Conservation (phyloP, 2,113 vertebrate genomes). For the Hassar affinis region DNA sequence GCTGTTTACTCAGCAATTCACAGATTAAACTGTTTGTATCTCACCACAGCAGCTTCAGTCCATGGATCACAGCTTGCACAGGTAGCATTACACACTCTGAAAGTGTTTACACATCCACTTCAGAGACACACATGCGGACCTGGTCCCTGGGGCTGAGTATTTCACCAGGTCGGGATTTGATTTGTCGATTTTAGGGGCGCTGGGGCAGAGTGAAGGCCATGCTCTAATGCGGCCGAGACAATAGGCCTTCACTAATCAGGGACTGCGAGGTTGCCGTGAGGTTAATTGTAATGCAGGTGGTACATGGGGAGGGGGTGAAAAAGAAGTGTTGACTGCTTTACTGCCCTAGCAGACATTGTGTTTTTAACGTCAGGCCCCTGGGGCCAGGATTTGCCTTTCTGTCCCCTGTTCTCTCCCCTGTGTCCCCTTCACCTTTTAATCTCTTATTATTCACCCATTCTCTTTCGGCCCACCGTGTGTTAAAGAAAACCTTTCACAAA, state of each 20-base stretch:
- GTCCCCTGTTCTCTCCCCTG: conserved; percentile 64
- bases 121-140: conserved; percentile 66
- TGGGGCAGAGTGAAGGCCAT: conserved; percentile 79
- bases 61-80: conserved; percentile 26
- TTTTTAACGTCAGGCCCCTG: conserved; percentile 82
- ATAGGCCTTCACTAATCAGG: conserved; percentile 92
- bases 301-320: conserved; percentile 67
- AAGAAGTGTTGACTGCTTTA: conserved; percentile 86
- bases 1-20: not conserved
- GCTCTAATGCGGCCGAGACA: conserved; percentile 86
- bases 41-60: not conserved
- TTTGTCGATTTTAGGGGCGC: conserved; percentile 69
- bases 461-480: conserved; percentile 67
- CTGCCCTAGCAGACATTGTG: conserved; percentile 79
- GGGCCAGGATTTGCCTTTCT: conserved; percentile 85
- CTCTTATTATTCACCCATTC: conserved; percentile 76
- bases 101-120: conserved; percentile 50
- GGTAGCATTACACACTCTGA: conserved; percentile 59
- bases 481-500: conserved; percentile 72
- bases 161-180: conserved; percentile 78
- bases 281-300: conserved; percentile 92
- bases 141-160: conserved; percentile 67
- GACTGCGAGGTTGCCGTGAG: conserved; percentile 89
- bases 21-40: conserved; percentile 5
- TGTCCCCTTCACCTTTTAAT: conserved; percentile 83